These are phyloP conservation scores for Myopa tessellatipennis DNA, from an alignment of 2,888 invertebrate genomes.

Conservation along the genomic window DNA sequence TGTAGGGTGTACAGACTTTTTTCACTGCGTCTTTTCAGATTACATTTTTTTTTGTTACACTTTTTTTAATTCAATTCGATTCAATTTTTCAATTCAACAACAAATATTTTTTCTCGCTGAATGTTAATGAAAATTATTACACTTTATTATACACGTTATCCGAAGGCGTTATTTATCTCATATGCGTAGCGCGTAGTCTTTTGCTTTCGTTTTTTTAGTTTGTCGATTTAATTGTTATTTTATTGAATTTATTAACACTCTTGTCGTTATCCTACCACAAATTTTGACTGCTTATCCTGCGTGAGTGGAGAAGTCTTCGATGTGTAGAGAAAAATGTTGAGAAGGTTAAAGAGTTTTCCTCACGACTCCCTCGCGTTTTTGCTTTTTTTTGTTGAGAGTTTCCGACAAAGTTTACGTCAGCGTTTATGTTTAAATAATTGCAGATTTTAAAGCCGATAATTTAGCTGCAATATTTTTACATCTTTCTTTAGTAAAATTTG, in stretches of 20 bases:
- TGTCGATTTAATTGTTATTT: too few relatives aligned
- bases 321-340: slow-evolving; percentile 15
- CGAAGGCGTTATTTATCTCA: neutral
- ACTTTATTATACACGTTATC: neutral
- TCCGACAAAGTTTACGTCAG: neutral
- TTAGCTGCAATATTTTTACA: neutral
- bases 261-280: neutral
- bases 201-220: neutral
- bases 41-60: slow-evolving; percentile 11
- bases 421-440: neutral
- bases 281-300: slow-evolving; percentile 11
- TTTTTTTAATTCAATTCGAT: neutral
- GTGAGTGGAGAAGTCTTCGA: neutral
- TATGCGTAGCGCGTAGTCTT: neutral
- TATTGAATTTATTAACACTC: neutral
- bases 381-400: neutral
- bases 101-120: neutral
- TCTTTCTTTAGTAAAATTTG: neutral
- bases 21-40: slow-evolving; percentile 27
- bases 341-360: neutral
- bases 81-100: neutral
- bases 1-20: slow-evolving; percentile 22
- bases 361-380: neutral
- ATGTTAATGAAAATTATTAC: neutral
- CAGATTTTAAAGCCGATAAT: neutral